Base-by-base conservation (phyloP, 1,140 invertebrate genomes). In the Branchinecta lindahli region DNA sequence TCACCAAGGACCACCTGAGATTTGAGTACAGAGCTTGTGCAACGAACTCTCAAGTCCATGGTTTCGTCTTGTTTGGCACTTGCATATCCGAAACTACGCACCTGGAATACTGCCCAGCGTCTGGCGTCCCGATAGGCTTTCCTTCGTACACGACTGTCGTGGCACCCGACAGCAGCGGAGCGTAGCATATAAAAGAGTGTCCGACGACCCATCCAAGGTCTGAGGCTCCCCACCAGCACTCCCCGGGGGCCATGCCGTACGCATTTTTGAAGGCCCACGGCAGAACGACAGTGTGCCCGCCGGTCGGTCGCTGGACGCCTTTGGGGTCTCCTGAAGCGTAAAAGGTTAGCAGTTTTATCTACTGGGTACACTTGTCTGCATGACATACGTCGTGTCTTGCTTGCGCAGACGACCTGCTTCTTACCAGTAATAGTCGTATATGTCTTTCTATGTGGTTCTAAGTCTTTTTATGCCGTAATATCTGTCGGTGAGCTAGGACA, bases 181-280 rank as follows among this genome's bases (percentile, higher is more conserved):
- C 92, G 74, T 96, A 96, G 77, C 90, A 92, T 69, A 95, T 95
- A 75, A 94, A 96, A 0, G 91, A 93, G 77, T 94, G 92, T 4
- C 93, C 93, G 4, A 95, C 92, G 0, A 96, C 91, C 94, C 93
- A 96, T 2, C 93, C 91, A 71, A 91, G 82, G 77, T 94, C 91
- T 67, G 82, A 83, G 0, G 91, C 92, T 0, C 92, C 91, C 44
- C 87, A 88, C 92, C 92, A 97, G 7, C 90, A 86, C 65, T 92
- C 88, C 21, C 87, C 87, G 8, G 86, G 84, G 44, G 85, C 83
- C 75, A 95, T 84, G 10, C 88, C 91, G 75, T 94, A 96, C 69
- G 95, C 84, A 0, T 83, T 81, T 46, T 84, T 84, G 87, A 96
- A 90, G 0, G 89, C 85, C 87, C 91, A 95, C 72, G 87, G 85